Percentiles rank a stretch among this genome's conserved stretches.
Conservation (phyloP, 2,888 invertebrate species). For the Coleophora flavipennella region DNA sequence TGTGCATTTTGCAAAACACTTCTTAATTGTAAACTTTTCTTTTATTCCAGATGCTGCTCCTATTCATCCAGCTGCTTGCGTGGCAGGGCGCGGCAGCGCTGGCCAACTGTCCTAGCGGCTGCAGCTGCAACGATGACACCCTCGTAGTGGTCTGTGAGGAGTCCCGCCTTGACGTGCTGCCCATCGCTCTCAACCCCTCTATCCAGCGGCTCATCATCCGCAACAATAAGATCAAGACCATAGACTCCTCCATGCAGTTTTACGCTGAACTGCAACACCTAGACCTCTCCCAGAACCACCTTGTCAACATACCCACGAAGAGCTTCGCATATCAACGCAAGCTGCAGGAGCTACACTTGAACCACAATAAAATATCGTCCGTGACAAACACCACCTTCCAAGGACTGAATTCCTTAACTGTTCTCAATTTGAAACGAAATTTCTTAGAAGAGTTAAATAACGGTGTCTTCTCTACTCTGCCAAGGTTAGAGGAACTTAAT, state of each 20-base stretch:
- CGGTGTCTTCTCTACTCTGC: slow-evolving; percentile 81
- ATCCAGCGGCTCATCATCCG: slow-evolving; percentile 87
- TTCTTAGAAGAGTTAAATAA: slow-evolving; percentile 84
- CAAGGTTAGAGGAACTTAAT: slow-evolving; percentile 87
- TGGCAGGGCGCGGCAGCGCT: slow-evolving; percentile 69
- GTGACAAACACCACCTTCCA: slow-evolving; percentile 85
- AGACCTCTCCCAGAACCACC: slow-evolving; percentile 87
- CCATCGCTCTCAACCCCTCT: slow-evolving; percentile 92
- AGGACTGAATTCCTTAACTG: slow-evolving; percentile 83
- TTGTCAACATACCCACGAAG: slow-evolving; percentile 84
- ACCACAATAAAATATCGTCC: slow-evolving; percentile 88
- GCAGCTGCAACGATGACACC: slow-evolving; percentile 91
- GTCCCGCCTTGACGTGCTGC: slow-evolving; percentile 89
- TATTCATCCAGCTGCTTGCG: slow-evolving; percentile 47
- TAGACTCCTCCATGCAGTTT: slow-evolving; percentile 91
- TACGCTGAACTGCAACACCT: slow-evolving; percentile 89
- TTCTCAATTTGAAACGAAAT: slow-evolving; percentile 86
- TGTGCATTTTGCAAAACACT: neutral
- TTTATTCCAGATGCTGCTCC: slow-evolving; percentile 52
- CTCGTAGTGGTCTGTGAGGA: slow-evolving; percentile 89
- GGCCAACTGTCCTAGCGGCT: slow-evolving; percentile 89
- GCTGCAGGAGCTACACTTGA: slow-evolving; percentile 85
- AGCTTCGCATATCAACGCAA: slow-evolving; percentile 87
- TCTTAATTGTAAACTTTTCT: slow-evolving; percentile 9
- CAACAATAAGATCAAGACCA: slow-evolving; percentile 89